A percentile compares a stretch with the other conserved stretches of the same genome.
These are phyloP conservation scores for Buphagus erythrorhynchus DNA, from an alignment of 2,797 vertebrate species.

Conservation along the genomic window DNA sequence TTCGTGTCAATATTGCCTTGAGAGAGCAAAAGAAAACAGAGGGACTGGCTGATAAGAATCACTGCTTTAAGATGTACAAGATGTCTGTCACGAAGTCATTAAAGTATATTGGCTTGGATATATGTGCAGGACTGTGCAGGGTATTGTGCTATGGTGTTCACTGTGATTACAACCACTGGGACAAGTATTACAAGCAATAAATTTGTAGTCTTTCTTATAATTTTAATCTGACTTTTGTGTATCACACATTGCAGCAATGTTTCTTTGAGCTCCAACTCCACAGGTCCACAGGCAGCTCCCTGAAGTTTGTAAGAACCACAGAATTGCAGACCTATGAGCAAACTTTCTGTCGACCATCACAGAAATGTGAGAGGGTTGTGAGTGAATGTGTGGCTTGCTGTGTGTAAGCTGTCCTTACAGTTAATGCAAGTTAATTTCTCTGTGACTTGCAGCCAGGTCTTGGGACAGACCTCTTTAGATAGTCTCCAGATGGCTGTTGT, in stretches of 20 bases:
- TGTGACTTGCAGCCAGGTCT: not conserved
- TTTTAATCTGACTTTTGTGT: not conserved
- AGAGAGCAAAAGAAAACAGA: not conserved
- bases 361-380: not conserved
- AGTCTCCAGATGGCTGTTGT: conserved; percentile 6
- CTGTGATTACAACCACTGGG: not conserved
- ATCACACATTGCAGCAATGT: not conserved
- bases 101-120: not conserved
- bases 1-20: not conserved
- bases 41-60: not conserved
- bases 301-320: not conserved
- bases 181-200: not conserved
- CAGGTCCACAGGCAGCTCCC: not conserved
- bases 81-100: not conserved
- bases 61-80: not conserved
- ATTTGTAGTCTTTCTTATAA: not conserved
- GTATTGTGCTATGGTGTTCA: not conserved
- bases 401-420: not conserved
- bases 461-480: not conserved
- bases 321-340: not conserved
- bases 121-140: not conserved
- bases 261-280: not conserved
- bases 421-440: not conserved
- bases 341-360: not conserved
- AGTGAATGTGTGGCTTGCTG: not conserved